These are phyloP conservation scores for Tenthredo distinguenda DNA, from an alignment of 2,888 invertebrate genomes.

Conservation along the genomic window DNA sequence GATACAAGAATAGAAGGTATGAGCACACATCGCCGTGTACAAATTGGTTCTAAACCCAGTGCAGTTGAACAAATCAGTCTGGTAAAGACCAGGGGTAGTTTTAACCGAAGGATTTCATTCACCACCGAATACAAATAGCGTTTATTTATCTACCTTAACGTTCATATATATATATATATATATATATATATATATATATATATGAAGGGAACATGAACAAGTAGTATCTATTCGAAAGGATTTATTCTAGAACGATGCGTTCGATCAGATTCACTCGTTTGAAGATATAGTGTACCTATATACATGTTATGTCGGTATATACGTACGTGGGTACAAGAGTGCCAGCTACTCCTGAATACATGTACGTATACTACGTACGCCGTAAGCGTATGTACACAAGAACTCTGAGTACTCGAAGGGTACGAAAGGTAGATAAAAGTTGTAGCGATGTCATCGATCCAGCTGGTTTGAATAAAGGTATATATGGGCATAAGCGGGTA, in stretches of 20 bases:
- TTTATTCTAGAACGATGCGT: conserved; percentile 35
- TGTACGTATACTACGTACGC: neutral
- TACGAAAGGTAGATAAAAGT: conserved; percentile 32
- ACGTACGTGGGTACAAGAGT: neutral
- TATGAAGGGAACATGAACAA: neutral
- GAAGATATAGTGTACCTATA: neutral
- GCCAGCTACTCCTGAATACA: neutral
- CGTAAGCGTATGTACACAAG: neutral
- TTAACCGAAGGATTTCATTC: neutral
- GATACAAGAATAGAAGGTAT: neutral
- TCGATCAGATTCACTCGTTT: conserved; percentile 28
- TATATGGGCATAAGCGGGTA: neutral
- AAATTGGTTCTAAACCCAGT: neutral
- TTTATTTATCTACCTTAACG: neutral
- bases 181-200: too few relatives aligned
- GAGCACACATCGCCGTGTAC: neutral
- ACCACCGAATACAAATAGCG: neutral
- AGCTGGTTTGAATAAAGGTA: neutral
- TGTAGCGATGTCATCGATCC: conserved; percentile 35
- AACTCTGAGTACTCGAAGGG: neutral
- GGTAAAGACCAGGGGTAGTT: neutral
- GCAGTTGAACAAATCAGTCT: neutral
- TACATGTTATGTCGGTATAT: neutral
- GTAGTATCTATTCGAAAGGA: neutral
- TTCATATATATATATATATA: too few relatives aligned